Base-by-base conservation (phyloP, 2,888 invertebrate genomes). In the Biston stratarius region DNA sequence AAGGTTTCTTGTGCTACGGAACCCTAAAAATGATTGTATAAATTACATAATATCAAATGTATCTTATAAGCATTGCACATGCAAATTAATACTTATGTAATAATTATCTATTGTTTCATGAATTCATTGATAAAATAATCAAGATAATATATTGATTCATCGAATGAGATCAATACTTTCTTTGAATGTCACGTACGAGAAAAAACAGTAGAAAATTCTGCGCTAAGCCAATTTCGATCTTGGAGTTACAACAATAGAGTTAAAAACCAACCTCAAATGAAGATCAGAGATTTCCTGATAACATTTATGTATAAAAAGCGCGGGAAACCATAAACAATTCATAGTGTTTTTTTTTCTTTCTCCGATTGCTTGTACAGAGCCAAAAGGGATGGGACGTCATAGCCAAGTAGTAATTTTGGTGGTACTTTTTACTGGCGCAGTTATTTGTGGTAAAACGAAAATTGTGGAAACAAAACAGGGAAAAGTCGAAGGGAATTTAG, bases 391-490 rank as follows among this genome's bases (percentile, higher is more conserved):
- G 85, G 68, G 72, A 61, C 72, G 77, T 52, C 62, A 70, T 77
- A 72, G 79, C 78, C 75, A 67, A 62, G 15, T 82, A 66, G 58
- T 85, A 58, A 57, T 82, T 77, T 78, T 87, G 57, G 73, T 77
- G 47, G 72, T 82, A 61, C 42, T 77, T 77, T 72, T 83, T 24
- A 24, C 24, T 57, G 70, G 74, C 58, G 73, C 70, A 59, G 79
- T 78, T 34, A 66, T 74, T 52, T 70, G 84, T 44, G 75, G 84
- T n/a, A 79, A 80, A 45, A 82, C 78, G 0, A 84, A 83, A 67
- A 80, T 88, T 47, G 87, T 92, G 0, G 75, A 77, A 5, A 93
- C 92, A 0, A 84, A 85, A 24, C 87, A 92, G 53, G 94, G 94
- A 0, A 84, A 85, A 74, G 81, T 94, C 0, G 89, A 92, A 71